Conservation (phyloP, 2,797 vertebrate species). For the Sebastes umbrosus region DNA sequence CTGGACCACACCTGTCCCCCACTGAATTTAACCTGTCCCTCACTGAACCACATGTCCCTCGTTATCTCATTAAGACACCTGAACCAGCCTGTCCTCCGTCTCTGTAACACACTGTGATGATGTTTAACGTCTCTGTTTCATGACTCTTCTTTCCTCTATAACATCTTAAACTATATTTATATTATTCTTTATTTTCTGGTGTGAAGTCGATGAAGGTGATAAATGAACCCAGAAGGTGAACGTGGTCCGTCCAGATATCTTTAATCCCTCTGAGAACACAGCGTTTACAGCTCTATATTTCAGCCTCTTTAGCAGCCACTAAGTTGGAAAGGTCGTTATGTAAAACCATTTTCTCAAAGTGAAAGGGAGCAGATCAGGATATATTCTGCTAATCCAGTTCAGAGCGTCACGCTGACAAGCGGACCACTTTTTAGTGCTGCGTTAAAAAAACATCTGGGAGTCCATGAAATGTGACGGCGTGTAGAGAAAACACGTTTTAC, state of each 20-base stretch:
- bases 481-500: too few relatives aligned
- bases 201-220: neutral
- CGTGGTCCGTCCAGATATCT: neutral
- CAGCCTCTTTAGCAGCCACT: neutral
- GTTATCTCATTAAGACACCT: too few relatives aligned
- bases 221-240: too few relatives aligned
- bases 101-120: too few relatives aligned
- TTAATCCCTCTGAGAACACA: neutral
- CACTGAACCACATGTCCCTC: too few relatives aligned
- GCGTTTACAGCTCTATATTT: neutral
- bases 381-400: slow-evolving; percentile 69
- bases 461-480: neutral
- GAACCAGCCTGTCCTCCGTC: too few relatives aligned
- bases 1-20: too few relatives aligned
- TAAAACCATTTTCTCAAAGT: slow-evolving; percentile 76
- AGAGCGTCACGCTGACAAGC: neutral
- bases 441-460: neutral
- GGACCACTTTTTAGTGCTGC: neutral
- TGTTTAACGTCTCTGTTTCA: too few relatives aligned
- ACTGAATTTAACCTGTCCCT: too few relatives aligned
- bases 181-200: neutral
- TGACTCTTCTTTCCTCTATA: too few relatives aligned
- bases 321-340: slow-evolving; percentile 58
- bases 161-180: neutral
- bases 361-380: slow-evolving; percentile 67